Percentiles rank a stretch among this genome's conserved stretches.
Evolutionary conservation across 2,797 vertebrate genomes (phyloP).

Genomic region (Neopelma chrysocephalum): DNA sequence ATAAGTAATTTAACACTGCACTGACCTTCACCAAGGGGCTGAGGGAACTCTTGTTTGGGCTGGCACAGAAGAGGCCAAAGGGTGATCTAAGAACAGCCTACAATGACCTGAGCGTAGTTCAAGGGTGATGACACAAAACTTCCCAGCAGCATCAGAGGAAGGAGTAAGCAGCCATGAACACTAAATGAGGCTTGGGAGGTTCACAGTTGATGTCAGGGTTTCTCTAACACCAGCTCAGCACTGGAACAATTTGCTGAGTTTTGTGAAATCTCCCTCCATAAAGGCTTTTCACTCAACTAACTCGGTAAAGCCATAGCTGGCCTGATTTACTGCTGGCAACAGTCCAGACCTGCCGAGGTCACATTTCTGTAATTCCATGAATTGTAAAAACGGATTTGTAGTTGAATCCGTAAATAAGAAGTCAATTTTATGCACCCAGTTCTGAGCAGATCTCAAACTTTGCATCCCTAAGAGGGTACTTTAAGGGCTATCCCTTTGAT

Average conservation of each 20-base stretch:
- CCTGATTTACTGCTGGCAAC: conserved; percentile 3
- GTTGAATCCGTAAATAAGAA: background rate
- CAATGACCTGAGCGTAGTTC: background rate
- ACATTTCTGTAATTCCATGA: background rate
- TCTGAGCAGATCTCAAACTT: background rate
- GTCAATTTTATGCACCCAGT: background rate
- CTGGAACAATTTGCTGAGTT: background rate
- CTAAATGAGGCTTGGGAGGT: background rate
- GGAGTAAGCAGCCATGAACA: background rate
- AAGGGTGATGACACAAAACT: background rate
- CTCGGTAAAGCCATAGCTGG: background rate
- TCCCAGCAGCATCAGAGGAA: background rate
- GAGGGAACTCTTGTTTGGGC: background rate
- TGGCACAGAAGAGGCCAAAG: background rate
- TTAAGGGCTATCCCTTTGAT: background rate
- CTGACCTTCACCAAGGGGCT: background rate
- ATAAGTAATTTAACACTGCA: background rate
- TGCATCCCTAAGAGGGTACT: background rate
- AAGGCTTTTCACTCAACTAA: background rate
- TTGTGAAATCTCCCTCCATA: background rate
- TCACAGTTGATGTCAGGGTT: background rate
- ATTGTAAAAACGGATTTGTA: background rate
- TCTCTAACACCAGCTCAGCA: background rate
- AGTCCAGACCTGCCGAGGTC: background rate
- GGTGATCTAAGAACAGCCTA: background rate